Evolutionary conservation across 2,797 vertebrate species (phyloP).

Genomic region (Leptatherina wallacei): DNA sequence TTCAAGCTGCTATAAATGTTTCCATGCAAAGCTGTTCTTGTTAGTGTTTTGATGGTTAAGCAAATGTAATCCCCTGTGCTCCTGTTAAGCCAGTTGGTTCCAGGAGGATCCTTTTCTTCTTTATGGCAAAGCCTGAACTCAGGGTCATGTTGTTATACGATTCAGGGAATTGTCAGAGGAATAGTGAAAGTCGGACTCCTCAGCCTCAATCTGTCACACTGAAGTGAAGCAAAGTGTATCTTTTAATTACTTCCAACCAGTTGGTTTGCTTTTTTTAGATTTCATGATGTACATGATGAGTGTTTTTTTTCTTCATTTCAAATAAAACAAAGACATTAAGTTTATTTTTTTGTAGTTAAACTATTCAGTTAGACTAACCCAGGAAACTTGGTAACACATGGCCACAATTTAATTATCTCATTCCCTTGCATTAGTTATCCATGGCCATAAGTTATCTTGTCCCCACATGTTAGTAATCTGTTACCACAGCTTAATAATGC

Average conservation of each 20-base stretch:
- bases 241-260: constrained; percentile 20
- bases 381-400: too few species aligned
- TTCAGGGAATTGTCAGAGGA: constrained; percentile 4
- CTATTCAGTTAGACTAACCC: too few species aligned
- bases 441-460: too few species aligned
- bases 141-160: constrained; percentile 31
- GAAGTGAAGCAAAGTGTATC: constrained; percentile 7
- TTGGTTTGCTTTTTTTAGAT: too few species aligned
- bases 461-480: too few species aligned
- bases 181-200: neutral
- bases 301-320: too few species aligned
- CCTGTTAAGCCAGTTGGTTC: constrained; percentile 54
- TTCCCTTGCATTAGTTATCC: too few species aligned
- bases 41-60: constrained; percentile 51
- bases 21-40: constrained; percentile 24
- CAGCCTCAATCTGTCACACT: constrained; percentile 29
- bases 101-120: constrained; percentile 38
- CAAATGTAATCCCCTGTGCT: constrained; percentile 48
- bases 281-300: too few species aligned
- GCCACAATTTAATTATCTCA: too few species aligned
- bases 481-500: too few species aligned
- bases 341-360: too few species aligned
- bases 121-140: constrained; percentile 22
- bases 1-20: constrained; percentile 37
- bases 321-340: too few species aligned